phyloP scores from a whole-genome alignment of 2,113 vertebrate species.

The Riparia riparia region DNA sequence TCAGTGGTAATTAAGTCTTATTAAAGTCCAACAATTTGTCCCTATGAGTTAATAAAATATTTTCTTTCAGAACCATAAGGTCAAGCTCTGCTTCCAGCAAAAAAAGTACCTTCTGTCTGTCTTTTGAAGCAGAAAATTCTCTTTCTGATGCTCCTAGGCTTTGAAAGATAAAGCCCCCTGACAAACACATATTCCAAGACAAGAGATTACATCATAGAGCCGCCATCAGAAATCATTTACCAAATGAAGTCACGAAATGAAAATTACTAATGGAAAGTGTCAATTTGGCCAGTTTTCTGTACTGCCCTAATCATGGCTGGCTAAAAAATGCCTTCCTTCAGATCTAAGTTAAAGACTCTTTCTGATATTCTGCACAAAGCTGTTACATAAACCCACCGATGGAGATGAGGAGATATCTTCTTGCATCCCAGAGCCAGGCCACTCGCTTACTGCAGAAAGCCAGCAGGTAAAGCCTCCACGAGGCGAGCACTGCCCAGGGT shows the following conservation, averaged over 20 bases:
- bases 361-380: neutral
- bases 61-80: neutral
- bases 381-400: neutral
- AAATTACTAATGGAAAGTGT: neutral
- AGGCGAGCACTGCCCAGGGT: neutral
- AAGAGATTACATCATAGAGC: neutral
- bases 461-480: accelerated
- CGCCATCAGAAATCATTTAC: neutral
- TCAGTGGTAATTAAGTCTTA: neutral
- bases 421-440: neutral
- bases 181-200: neutral
- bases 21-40: neutral
- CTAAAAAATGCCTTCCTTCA: neutral
- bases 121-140: neutral
- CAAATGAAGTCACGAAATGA: neutral
- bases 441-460: neutral
- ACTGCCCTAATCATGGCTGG: neutral
- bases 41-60: neutral
- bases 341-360: neutral
- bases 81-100: constrained; percentile 6
- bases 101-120: neutral
- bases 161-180: neutral
- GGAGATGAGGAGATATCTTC: neutral
- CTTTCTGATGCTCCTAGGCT: neutral
- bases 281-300: neutral